phyloP scores from a whole-genome alignment of 2,888 invertebrate genomes.

The Panzeria rudis region DNA sequence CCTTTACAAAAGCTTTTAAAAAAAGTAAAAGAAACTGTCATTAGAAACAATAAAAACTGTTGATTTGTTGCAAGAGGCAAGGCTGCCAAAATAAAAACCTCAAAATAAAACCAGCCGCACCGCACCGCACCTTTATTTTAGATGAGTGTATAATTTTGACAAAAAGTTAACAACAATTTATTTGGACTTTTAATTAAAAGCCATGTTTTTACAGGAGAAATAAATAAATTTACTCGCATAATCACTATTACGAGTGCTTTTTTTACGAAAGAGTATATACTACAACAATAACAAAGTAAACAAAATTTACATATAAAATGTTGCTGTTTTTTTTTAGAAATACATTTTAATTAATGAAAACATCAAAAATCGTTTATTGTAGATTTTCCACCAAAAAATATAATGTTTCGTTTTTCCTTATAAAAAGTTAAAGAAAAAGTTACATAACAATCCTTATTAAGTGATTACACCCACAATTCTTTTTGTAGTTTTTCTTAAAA shows the following conservation, averaged over 20 bases:
- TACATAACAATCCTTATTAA: constrained; percentile 42
- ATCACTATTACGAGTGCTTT: not conserved
- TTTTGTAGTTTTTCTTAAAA: constrained; percentile 7
- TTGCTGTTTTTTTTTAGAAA: not conserved
- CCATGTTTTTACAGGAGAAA: constrained; percentile 6
- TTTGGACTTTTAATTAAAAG: constrained; percentile 45
- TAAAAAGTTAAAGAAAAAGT: not conserved
- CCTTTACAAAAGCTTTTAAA: not conserved
- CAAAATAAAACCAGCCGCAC: not conserved
- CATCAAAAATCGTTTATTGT: constrained; percentile 46
- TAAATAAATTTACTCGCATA: not conserved
- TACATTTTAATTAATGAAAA: constrained; percentile 62
- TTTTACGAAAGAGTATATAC: not conserved
- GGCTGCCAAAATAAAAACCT: not conserved
- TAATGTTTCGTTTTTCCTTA: not conserved
- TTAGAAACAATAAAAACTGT: constrained; percentile 29
- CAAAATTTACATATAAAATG: not conserved
- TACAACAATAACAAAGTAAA: not conserved
- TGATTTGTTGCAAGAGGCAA: constrained; percentile 19
- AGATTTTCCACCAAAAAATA: constrained; percentile 1
- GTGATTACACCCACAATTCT: constrained; percentile 59
- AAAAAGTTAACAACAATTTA: constrained; percentile 3
- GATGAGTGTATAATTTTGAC: constrained; percentile 8
- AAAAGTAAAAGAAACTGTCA: not conserved
- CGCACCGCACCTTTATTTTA: constrained; percentile 26